Evolutionary conservation across 2,797 vertebrate species (phyloP), one percentile per base, ranked within the genome.

Genomic region (Oreochromis grahami): DNA sequence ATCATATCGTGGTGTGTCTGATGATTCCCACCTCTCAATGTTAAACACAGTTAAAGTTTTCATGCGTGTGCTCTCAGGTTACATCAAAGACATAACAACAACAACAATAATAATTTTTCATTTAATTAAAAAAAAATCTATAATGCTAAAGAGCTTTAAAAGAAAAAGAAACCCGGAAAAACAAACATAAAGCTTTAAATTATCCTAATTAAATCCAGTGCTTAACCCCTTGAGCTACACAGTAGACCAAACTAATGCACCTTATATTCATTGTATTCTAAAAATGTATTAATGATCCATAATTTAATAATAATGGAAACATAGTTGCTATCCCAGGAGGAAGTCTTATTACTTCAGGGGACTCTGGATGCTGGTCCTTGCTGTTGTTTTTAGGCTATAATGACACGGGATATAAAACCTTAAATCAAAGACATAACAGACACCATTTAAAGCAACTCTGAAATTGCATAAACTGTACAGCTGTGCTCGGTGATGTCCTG

Each of bases 1-100:
- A 36, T 63, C 11, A 63, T n/a, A 63, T 63, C 9, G 1, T 36
- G 58, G 58, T 63, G 15, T 63, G 17, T 0, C 58, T 63, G 10
- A n/a, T 2, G 17, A 63, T 19, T 60, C 32, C 56, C 65, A 70
- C 13, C 0, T 26, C 38, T 63, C 32, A 70, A 21, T 70, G 0
- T 70, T 45, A 2, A 11, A 72, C 41, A 45, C 21, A 5, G 0
- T 45, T 29, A 17, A 14, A 5, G 0, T 45, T 29, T 45, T 45
- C 41, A 26, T 10, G 8, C 21, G 21, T 26, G 21, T 26, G 21
- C 38, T 26, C 38, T 6, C 8, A 15, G 38, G 65, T 43, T 15
- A 43, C 13, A 43, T 70, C 13, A 43, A 26, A 63, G 32, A 45
- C 1, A 26, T 26, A 45, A 65, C 3, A 55, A 55, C 24, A 51